These are phyloP conservation scores for Campaea margaritaria DNA, from an alignment of 2,888 invertebrate species.

Conservation along the genomic window DNA sequence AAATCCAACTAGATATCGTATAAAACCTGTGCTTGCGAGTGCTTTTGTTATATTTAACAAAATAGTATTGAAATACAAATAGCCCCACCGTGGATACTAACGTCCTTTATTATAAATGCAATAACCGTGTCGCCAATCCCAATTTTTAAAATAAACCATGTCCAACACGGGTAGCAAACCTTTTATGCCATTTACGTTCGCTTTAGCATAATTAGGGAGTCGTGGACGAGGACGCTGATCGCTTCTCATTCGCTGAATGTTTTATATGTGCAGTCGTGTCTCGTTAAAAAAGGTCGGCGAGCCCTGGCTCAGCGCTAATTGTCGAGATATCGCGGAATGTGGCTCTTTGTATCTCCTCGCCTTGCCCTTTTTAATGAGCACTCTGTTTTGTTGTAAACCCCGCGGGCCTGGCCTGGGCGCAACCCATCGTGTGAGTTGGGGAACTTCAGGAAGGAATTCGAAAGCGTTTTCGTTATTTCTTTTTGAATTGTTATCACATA, in stretches of 20 bases:
- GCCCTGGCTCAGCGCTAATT: conserved; percentile 24
- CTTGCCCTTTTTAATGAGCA: conserved; percentile 47
- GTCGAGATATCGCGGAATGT: conserved; percentile 27
- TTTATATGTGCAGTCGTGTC: conserved; percentile 21
- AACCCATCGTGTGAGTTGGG: conserved; percentile 1
- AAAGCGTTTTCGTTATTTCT: conserved; percentile 9
- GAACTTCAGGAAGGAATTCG: conserved; percentile 4
- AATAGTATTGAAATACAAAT: neutral
- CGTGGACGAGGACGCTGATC: conserved; percentile 11
- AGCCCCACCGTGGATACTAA: neutral
- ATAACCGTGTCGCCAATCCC: conserved; percentile 20
- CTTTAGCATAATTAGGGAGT: conserved; percentile 20
- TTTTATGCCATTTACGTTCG: conserved; percentile 20
- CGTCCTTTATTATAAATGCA: neutral
- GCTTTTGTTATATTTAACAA: neutral
- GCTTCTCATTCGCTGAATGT: conserved; percentile 23
- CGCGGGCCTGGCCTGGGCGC: conserved; percentile 26
- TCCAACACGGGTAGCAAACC: conserved; percentile 18
- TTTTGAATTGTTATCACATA: neutral
- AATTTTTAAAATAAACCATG: conserved; percentile 12
- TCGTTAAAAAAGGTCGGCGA: conserved; percentile 19
- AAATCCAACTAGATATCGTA: no score
- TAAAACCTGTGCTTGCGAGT: no score
- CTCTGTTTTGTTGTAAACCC: conserved; percentile 62
- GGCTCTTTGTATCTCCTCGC: conserved; percentile 31